Conservation (phyloP, 2,113 vertebrate species). For the Enhydra lutris region DNA sequence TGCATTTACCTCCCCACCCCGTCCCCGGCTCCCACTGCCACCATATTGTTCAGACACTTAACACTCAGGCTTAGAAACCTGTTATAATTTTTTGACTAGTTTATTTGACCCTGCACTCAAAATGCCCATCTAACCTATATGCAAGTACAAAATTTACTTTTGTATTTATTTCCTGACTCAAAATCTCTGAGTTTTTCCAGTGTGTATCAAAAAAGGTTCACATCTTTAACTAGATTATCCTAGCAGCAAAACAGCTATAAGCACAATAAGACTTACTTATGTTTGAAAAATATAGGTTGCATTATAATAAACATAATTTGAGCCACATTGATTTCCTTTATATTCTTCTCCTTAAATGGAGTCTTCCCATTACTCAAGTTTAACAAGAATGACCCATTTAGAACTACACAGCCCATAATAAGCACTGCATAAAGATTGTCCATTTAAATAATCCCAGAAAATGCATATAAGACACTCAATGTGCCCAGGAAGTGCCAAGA, state of each 20-base stretch:
- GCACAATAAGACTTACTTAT: neutral
- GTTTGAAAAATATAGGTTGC: neutral
- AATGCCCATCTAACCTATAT: neutral
- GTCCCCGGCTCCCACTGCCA: neutral
- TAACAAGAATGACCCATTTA: constrained; percentile 1
- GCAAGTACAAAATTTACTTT: neutral
- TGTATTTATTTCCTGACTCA: neutral
- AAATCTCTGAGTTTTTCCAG: neutral
- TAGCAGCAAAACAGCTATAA: neutral
- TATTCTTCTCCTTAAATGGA: neutral
- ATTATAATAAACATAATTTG: constrained; percentile 9
- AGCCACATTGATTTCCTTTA: neutral
- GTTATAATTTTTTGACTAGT: neutral
- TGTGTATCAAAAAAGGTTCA: neutral
- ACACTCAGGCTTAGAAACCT: neutral
- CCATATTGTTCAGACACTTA: neutral
- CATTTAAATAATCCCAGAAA: neutral
- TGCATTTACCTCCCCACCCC: neutral
- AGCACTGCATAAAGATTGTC: neutral
- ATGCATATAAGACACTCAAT: neutral
- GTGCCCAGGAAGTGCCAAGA: neutral
- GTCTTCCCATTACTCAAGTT: neutral
- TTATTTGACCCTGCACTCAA: neutral
- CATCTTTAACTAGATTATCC: neutral
- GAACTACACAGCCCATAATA: neutral